Percentiles rank a stretch among this genome's conserved stretches.
phyloP scores from a whole-genome alignment of 30 jellyfish, hydroid and myxozoan genomes.

The Rhopilema esculentum region DNA sequence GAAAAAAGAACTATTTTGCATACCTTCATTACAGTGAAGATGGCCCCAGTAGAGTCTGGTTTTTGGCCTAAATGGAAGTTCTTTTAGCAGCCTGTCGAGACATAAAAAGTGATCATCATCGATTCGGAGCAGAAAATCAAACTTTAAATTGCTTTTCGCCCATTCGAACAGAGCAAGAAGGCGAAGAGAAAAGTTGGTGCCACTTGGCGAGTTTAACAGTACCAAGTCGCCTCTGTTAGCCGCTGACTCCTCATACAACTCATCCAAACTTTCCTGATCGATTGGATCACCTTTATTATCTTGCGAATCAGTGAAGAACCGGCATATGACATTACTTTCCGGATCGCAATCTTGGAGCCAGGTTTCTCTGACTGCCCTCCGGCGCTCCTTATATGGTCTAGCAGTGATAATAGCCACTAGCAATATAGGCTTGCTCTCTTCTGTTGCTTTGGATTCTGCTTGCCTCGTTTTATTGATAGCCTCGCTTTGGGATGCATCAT shows the following conservation, averaged over 20 bases:
- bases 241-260: conserved; percentile 51
- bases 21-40: conserved; percentile 80
- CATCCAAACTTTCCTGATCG: conserved; percentile 8
- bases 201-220: conserved; percentile 74
- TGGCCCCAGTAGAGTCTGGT: conserved; percentile 86
- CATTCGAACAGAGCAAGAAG: conserved; percentile 79
- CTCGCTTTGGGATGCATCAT: background rate
- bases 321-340: conserved; percentile 50
- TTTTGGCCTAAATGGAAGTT: conserved; percentile 81
- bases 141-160: conserved; percentile 59
- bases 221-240: conserved; percentile 74
- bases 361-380: conserved; percentile 77
- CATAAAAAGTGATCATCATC: conserved; percentile 88
- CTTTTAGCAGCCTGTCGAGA: conserved; percentile 73
- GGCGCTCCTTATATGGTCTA: conserved; percentile 47
- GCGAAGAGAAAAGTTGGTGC: conserved; percentile 79
- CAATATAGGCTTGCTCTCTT: conserved; percentile 33
- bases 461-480: background rate
- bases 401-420: conserved; percentile 78
- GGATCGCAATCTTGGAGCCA: conserved; percentile 86
- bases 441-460: background rate
- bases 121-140: conserved; percentile 72
- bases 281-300: conserved; percentile 68
- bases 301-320: conserved; percentile 81
- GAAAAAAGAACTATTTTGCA: background rate